These are phyloP conservation scores for Eueremaeus valkanovi DNA, from an alignment of 2,888 invertebrate genomes.

Conservation along the genomic window DNA sequence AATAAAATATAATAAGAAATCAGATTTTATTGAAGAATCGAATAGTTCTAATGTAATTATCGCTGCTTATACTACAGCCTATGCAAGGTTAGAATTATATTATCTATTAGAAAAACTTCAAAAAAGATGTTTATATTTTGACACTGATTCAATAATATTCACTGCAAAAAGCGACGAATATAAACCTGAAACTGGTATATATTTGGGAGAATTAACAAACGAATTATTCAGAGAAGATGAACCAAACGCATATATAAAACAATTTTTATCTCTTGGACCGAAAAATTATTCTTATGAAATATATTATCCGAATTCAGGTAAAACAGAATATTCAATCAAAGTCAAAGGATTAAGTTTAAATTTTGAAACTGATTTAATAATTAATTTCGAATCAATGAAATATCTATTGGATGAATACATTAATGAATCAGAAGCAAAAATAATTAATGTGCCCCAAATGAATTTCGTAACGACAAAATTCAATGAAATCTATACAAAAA, in stretches of 20 bases:
- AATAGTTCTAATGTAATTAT: constrained; percentile 49
- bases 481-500: not conserved
- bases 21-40: not conserved
- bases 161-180: constrained; percentile 38
- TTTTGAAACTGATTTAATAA: constrained; percentile 39
- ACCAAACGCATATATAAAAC: too few relatives aligned
- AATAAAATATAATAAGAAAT: constrained; percentile 12
- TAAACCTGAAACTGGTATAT: constrained; percentile 49
- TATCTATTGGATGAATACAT: constrained; percentile 22
- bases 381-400: constrained; percentile 47
- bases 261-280: constrained; percentile 51
- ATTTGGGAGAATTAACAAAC: constrained; percentile 51
- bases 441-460: constrained; percentile 2
- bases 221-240: too few relatives aligned
- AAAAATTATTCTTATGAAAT: constrained; percentile 51
- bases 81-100: constrained; percentile 51
- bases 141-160: constrained; percentile 52
- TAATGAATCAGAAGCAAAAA: not conserved
- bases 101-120: constrained; percentile 49
- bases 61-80: constrained; percentile 51
- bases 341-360: constrained; percentile 48
- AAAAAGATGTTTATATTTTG: constrained; percentile 50
- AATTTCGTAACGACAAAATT: not conserved
- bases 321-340: constrained; percentile 45
- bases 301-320: not conserved